A percentile compares a stretch with the other conserved stretches of the same genome.
Evolutionary conservation across 2,888 invertebrate genomes (phyloP).

Genomic region (Athalia rosae): DNA sequence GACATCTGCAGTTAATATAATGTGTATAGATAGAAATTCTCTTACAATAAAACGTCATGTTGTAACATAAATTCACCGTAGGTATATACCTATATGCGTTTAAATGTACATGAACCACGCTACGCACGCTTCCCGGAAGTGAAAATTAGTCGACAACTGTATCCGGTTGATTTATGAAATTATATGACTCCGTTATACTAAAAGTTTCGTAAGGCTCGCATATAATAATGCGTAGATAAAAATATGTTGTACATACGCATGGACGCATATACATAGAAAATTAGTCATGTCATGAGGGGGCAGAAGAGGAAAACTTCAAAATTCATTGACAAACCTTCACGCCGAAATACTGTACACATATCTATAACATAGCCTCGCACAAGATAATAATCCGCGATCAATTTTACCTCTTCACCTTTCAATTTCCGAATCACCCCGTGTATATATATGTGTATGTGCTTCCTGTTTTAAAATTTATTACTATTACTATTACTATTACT

Average conservation of each 20-base stretch:
- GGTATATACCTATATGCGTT: neutral
- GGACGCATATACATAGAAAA: neutral
- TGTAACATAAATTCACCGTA: conserved; percentile 1
- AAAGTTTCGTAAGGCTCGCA: neutral
- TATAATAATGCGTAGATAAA: neutral
- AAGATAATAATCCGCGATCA: no score
- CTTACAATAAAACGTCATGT: neutral
- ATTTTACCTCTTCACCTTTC: no score
- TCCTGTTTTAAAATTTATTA: no score
- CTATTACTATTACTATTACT: no score
- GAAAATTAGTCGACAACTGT: conserved; percentile 37
- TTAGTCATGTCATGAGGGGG: no score
- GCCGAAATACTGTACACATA: no score
- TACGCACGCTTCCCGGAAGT: conserved; percentile 38
- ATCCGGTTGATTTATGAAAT: conserved; percentile 30
- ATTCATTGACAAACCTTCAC: no score
- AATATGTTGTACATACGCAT: neutral
- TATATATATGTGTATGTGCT: no score
- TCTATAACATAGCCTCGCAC: no score
- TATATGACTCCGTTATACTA: neutral
- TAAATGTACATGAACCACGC: neutral
- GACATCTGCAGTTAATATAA: no score
- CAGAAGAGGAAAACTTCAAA: no score
- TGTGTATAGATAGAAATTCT: neutral
- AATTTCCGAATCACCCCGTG: no score